Evolutionary conservation across 37 sponge, comb jelly and placozoan genomes (phyloP).

Genomic region (Chondrilla cf. caribensis): DNA sequence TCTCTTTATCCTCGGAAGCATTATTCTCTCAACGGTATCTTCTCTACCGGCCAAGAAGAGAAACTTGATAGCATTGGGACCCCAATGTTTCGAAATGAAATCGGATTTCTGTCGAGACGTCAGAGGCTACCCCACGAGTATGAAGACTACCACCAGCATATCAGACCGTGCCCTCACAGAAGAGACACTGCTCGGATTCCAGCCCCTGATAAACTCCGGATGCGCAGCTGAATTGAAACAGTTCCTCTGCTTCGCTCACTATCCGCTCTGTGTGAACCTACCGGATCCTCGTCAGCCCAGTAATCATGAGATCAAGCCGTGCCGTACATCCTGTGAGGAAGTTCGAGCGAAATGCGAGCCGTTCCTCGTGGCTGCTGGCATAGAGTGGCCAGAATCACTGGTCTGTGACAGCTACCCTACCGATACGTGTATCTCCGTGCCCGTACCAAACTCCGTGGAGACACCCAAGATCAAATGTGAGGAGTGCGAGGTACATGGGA

Average conservation of each 20-base stretch:
- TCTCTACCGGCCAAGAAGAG: not conserved
- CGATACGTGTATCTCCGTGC: not conserved
- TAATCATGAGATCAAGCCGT: not conserved
- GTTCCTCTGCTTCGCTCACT: constrained; percentile 13
- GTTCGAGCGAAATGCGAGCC: not conserved
- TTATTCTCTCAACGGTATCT: no score
- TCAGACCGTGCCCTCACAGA: not conserved
- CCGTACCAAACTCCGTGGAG: not conserved
- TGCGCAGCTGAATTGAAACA: not conserved
- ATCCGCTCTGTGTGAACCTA: not conserved
- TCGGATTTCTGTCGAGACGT: constrained; percentile 2
- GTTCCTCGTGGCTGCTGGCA: not conserved
- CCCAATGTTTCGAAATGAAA: not conserved
- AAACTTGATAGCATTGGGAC: not conserved
- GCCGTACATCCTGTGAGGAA: not conserved
- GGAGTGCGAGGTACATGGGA: not conserved
- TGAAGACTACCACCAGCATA: not conserved
- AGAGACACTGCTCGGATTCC: not conserved
- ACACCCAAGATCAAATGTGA: not conserved
- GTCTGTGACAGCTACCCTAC: not conserved
- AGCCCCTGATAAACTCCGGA: not conserved
- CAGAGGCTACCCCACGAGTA: not conserved
- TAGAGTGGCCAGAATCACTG: not conserved
- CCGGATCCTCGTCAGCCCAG: not conserved
- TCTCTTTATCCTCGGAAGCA: no score